A percentile compares a stretch with the other conserved stretches of the same genome.
phyloP scores from a whole-genome alignment of 2,888 invertebrate genomes.

The Drosophila demipolita region DNA sequence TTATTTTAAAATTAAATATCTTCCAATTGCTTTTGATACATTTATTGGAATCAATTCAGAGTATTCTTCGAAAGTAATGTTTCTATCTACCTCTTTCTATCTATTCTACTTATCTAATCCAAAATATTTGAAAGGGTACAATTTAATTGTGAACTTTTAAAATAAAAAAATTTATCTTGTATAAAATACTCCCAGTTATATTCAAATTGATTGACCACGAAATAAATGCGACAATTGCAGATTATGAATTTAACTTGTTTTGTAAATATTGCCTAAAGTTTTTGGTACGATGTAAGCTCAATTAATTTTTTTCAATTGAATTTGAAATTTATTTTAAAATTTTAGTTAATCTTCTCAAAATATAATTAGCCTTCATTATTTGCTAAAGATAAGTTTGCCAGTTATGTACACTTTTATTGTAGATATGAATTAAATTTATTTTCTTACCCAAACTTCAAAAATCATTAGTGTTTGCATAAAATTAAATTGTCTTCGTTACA shows the following conservation, averaged over 20 bases:
- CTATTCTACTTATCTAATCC: neutral
- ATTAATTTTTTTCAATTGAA: neutral
- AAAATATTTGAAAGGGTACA: fast-evolving
- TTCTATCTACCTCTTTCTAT: neutral
- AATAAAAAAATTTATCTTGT: neutral
- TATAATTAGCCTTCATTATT: neutral
- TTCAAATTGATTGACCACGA: neutral
- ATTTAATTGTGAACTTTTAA: neutral
- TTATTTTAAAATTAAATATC: neutral
- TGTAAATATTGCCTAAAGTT: neutral
- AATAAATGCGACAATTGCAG: neutral
- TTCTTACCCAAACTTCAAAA: constrained; percentile 18
- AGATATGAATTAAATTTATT: constrained; percentile 4
- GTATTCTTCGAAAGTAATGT: neutral
- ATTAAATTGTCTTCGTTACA: constrained; percentile 15
- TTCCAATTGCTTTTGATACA: neutral
- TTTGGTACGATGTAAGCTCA: fast-evolving
- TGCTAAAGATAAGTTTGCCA: neutral
- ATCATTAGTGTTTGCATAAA: constrained; percentile 37
- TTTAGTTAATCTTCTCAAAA: neutral
- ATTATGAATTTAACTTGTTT: neutral
- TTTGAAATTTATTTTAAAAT: neutral
- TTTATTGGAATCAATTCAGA: neutral
- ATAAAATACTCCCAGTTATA: fast-evolving
- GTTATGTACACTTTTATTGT: neutral